Evolutionary conservation across 2,888 invertebrate species (phyloP), one percentile per base, ranked within the genome.

Genomic region (Xestia rhomboidea): DNA sequence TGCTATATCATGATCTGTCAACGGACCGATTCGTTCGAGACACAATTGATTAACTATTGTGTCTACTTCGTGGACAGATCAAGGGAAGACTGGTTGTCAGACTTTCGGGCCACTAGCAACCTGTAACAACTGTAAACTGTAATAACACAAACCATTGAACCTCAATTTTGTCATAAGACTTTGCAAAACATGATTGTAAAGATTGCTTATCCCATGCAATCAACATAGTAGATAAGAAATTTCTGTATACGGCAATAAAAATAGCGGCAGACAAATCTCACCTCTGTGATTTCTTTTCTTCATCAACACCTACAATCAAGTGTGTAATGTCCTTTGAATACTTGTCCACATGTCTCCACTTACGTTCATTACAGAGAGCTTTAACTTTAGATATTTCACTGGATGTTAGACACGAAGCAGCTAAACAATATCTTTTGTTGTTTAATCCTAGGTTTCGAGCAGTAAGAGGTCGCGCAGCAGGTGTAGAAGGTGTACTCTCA

Each of bases 241-340:
- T 15, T 41, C n/a, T 34, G 11, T 21, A n/a, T 6, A 0, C 7
- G 0, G 41, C 4, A 64, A 41, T 41, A 64, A 63, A 46, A 71
- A 34, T 18, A 11, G 24, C 27, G n/a, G 21, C 7, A 41, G 27
- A 60, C 15, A 30, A 62, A 62, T 67, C 73, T 72, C 90, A 96
- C 96, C 97, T 94, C 87, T 96, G 94, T 15, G 95, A 93, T 81
- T 90, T 94, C 54, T 94, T 95, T 73, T 95, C 94, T 21, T 95
- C 94, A 87, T 96, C 96, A 10, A 96, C 95, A 60, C 93, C 91
- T 13, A 97, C 96, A 69, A 97, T 94, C 62, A 97, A 89, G 92
- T 97, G 97, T 8, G 96, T 96, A 75, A 97, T 76, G 15, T 95
- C 93, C 18, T 90, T 91, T 5, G 91, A 89, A 83, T 94, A 97